phyloP scores from a whole-genome alignment of 2,888 invertebrate species.

The Drosophila setosimentum region DNA sequence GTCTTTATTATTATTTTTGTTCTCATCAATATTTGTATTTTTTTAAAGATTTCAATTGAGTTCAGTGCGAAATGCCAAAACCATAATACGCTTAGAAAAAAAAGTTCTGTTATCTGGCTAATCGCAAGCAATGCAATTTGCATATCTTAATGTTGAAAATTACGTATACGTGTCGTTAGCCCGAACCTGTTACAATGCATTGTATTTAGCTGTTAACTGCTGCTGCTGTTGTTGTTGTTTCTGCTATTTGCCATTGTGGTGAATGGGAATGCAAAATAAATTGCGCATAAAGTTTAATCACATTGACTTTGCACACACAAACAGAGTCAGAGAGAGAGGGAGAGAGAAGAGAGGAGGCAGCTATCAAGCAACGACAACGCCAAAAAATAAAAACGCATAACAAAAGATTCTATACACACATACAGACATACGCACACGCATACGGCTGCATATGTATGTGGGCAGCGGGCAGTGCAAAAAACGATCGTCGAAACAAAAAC shows the following conservation, averaged over 20 bases:
- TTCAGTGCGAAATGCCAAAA: not conserved
- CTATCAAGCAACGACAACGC: conserved; percentile 59
- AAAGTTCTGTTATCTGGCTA: not conserved
- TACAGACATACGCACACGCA: conserved; percentile 11
- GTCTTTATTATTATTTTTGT: not conserved
- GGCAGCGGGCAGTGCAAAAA: conserved; percentile 71
- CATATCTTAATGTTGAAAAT: conserved; percentile 46
- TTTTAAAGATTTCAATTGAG: not conserved
- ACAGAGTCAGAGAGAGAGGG: conserved; percentile 1
- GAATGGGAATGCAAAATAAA: conserved; percentile 83
- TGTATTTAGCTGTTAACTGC: conserved; percentile 23
- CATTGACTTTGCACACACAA: conserved; percentile 74
- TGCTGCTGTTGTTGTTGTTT: conserved; percentile 41
- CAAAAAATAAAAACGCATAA: conserved; percentile 76
- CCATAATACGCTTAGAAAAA: not conserved
- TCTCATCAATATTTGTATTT: not conserved
- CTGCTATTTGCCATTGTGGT: conserved; percentile 57
- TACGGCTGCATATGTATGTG: conserved; percentile 20
- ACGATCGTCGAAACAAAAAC: conserved; percentile 28
- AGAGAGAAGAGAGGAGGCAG: conserved; percentile 35
- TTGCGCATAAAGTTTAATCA: conserved; percentile 85
- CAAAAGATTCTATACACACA: conserved; percentile 69
- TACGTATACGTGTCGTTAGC: conserved; percentile 53
- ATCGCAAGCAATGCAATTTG: conserved; percentile 43
- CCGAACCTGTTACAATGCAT: conserved; percentile 57